These are phyloP conservation scores for Parnassius orleans DNA, from an alignment of 2,888 invertebrate genomes.

Conservation along the genomic window DNA sequence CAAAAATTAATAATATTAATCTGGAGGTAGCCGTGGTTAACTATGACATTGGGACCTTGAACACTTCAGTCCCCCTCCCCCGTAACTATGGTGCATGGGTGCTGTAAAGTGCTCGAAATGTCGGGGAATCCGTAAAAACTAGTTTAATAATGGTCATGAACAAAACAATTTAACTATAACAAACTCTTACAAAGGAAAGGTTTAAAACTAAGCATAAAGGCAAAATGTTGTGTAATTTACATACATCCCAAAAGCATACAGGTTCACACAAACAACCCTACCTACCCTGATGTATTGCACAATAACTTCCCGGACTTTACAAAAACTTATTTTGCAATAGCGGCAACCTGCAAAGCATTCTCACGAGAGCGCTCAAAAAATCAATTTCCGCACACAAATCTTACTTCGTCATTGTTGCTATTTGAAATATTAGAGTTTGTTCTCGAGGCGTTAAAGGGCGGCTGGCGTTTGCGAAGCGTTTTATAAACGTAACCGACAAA, in stretches of 20 bases:
- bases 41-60: too few species aligned
- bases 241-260: background rate
- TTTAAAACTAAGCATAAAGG: too few species aligned
- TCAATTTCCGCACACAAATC: constrained; percentile 81
- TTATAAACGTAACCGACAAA: constrained; percentile 55
- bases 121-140: too few species aligned
- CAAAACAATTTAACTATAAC: too few species aligned
- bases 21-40: too few species aligned
- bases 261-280: constrained; percentile 15
- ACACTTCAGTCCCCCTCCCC: too few species aligned
- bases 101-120: too few species aligned
- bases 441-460: constrained; percentile 54
- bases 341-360: constrained; percentile 74
- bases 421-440: constrained; percentile 70
- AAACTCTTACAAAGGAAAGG: too few species aligned
- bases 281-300: constrained; percentile 45
- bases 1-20: too few species aligned
- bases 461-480: constrained; percentile 45
- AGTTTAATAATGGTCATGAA: too few species aligned
- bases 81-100: too few species aligned
- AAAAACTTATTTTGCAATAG: constrained; percentile 44
- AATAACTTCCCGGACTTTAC: constrained; percentile 53
- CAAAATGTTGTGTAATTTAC: background rate
- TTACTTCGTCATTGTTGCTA: constrained; percentile 72
- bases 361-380: constrained; percentile 70